Evolutionary conservation across 2,113 vertebrate species (phyloP), one percentile per base, ranked within the genome.

Genomic region (Clinocottus analis): DNA sequence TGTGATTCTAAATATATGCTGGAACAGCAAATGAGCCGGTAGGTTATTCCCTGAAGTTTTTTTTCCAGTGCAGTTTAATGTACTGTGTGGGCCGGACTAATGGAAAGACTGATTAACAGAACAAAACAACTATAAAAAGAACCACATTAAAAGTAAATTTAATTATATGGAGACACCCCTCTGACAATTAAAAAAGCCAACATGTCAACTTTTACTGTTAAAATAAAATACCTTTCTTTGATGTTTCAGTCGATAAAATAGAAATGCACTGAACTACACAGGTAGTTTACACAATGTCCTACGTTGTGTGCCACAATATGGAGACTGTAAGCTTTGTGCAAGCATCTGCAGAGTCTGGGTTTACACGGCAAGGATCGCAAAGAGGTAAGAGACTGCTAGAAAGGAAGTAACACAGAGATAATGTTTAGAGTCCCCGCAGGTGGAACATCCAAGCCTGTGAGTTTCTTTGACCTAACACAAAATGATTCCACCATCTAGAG

Each of bases 1-100:
- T 31, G 35, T 21, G 2, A 70, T 25, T 72, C 2, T 62, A 55
- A 62, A 72, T 61, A 72, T 61, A 33, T 65, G 72, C 70, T 61
- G 43, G 7, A 49, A n/a, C 41, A 47, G 49, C 56, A 76, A 69
- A 79, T 37, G 35, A 47, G 4, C 35, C 47, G 77, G 33, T 21
- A 27, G 64, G 0, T 53, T 53, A 35, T 19, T 73, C 82, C 45
- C 72, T 65, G 21, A 82, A 25, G 77, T 67, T 58, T 69, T 23
- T 79, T 74, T 21, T 39, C 64, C 13, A 11, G 4, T 0, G 29
- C 67, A 68, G 55, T 58, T 84, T 56, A 55, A 49, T 2, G 1
- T 31, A 29, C 31, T 33, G 76, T 35, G 23, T 29, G 49, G 35
- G 33, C 43, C 1, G 0, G 33, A 76, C 19, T 45, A 29, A 56